These are phyloP conservation scores for Eolophus roseicapilla DNA, from an alignment of 2,113 vertebrate species.

Conservation along the genomic window DNA sequence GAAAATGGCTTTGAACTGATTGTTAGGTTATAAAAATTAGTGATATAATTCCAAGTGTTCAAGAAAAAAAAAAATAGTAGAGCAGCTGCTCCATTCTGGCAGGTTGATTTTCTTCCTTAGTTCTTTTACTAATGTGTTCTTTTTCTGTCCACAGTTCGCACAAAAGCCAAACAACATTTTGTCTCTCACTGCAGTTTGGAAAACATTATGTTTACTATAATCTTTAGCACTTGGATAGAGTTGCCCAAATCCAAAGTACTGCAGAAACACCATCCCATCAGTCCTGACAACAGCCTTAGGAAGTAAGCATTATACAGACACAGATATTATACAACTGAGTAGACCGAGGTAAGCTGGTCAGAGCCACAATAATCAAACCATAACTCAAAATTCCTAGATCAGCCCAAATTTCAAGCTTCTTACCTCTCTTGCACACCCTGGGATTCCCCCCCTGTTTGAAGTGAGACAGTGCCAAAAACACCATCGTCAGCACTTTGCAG, in stretches of 20 bases:
- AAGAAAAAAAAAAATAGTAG: not conserved
- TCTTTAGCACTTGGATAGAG: not conserved
- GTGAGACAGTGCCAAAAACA: not conserved
- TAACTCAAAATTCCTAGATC: not conserved
- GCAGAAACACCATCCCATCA: not conserved
- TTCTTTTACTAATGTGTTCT: not conserved
- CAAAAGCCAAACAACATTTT: not conserved
- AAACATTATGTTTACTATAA: not conserved
- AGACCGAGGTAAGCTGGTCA: not conserved
- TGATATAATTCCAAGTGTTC: not conserved
- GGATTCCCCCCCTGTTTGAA: not conserved
- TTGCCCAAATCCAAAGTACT: not conserved
- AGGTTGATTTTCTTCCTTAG: not conserved
- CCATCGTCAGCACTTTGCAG: not conserved
- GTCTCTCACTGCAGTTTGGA: not conserved
- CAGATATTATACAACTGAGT: not conserved
- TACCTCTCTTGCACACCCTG: not conserved
- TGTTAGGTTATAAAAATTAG: not conserved
- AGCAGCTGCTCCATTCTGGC: not conserved
- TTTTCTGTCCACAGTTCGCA: not conserved
- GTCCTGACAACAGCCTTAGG: not conserved
- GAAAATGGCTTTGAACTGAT: not conserved
- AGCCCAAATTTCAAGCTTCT: not conserved
- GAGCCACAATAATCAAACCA: not conserved
- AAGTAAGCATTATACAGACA: not conserved